Base-by-base conservation (phyloP, 2,888 invertebrate species). In the Caenorhabditis sp. region DNA sequence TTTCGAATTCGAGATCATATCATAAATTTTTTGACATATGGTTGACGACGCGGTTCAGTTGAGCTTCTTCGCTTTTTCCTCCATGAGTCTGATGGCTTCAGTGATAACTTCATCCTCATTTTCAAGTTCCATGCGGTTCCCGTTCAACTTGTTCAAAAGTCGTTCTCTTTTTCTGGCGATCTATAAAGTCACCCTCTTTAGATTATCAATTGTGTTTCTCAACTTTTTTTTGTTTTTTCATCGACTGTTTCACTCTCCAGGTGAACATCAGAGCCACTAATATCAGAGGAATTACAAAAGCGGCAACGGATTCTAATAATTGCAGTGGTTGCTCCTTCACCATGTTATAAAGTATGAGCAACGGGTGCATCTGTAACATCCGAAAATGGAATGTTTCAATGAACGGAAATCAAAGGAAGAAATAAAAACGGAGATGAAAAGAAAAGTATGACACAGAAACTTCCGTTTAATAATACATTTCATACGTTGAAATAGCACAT, bases 221-320 rank as follows among this genome's bases (percentile, higher is more conserved):
- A 32, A 32, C 4, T 32, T 32, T 32, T 32, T 32, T 32, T 32
- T 71, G 70, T 37, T 71, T 79, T 22, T 79, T 82, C 55, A 79
- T 76, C 5, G 83, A 80, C 32, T 83, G 81, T 26, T 77, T 68
- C 9, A 85, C 74, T 24, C 83, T 61, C 85, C 85, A 85, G 9
- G 62, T 58, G 68, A 85, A 81, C 68, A 85, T 83, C 13, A 85
- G 32, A 15, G 61, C 83, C 24, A 83, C 80, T 1, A 81, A 28
- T 9, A 78, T 28, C 22, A 85, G 37, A 1, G 84, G 84, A 22
- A 85, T 64, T 1, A 68, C 65, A 0, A 76, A 1, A 11, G 62
- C 69, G 5, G 51, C 70, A n/a, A 55, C 40, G 1, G 67, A 64
- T 64, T 68, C 76, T 26, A 76, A 1, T 2, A 62, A 47, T 18